These are phyloP conservation scores for Numenius arquata DNA, from an alignment of 2,113 vertebrate genomes.

Conservation along the genomic window DNA sequence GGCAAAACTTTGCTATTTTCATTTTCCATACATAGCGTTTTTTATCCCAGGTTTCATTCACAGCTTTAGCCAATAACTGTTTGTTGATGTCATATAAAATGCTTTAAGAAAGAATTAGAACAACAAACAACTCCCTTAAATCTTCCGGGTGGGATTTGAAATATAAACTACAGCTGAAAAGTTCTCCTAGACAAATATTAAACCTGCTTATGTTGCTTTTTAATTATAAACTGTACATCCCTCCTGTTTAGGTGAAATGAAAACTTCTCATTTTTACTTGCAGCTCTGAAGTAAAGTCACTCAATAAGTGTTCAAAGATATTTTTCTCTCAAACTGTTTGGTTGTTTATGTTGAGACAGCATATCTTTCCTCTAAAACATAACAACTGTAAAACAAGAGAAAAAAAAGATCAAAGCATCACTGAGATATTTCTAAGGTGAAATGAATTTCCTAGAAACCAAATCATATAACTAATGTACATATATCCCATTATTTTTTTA, in stretches of 20 bases:
- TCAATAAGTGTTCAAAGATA: neutral
- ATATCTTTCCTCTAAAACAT: neutral
- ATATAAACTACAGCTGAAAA: neutral
- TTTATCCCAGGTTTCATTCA: neutral
- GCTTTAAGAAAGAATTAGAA: neutral
- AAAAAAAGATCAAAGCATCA: neutral
- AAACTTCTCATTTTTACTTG: neutral
- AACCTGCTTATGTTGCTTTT: neutral
- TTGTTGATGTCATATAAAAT: neutral
- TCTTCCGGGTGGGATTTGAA: neutral
- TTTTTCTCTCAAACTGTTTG: neutral
- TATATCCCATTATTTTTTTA: neutral
- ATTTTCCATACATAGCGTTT: neutral
- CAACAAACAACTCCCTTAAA: neutral
- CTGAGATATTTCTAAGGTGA: neutral
- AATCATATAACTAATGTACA: accelerated
- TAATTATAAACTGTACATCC: neutral
- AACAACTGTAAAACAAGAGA: neutral
- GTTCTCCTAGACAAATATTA: neutral
- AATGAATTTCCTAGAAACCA: neutral
- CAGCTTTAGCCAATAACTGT: neutral
- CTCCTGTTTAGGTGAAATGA: neutral
- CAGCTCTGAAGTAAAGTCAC: neutral
- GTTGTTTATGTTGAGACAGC: neutral
- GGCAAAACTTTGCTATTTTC: neutral